A percentile compares a stretch with the other conserved stretches of the same genome.
phyloP scores from a whole-genome alignment of 2,888 invertebrate genomes.

The Leistus spinibarbis region DNA sequence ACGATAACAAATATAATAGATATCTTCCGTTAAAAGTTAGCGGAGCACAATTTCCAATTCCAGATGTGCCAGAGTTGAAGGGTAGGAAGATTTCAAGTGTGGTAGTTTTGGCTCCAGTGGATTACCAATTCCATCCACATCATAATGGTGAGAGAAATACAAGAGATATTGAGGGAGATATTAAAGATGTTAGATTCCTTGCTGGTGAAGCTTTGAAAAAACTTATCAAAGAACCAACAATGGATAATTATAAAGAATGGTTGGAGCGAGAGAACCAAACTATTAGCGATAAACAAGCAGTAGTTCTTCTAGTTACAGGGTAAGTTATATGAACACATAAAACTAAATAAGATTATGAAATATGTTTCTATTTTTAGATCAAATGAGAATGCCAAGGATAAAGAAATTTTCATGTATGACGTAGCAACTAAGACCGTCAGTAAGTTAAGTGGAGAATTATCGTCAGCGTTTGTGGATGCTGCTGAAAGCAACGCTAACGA shows the following conservation, averaged over 20 bases:
- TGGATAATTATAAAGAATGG: constrained; percentile 81
- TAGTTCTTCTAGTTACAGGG: constrained; percentile 82
- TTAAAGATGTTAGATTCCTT: constrained; percentile 74
- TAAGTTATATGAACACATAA: constrained; percentile 57
- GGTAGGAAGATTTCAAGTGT: constrained; percentile 83
- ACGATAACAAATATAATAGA: constrained; percentile 78
- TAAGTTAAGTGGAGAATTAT: constrained; percentile 80
- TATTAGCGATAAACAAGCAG: constrained; percentile 77
- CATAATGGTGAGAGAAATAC: constrained; percentile 59
- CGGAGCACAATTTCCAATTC: constrained; percentile 83
- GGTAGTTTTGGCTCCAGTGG: constrained; percentile 83
- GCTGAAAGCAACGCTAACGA: constrained; percentile 75
- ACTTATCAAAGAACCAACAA: constrained; percentile 74
- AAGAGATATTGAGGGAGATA: constrained; percentile 62
- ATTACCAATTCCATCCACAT: constrained; percentile 66
- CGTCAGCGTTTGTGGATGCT: constrained; percentile 83
- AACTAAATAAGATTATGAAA: not conserved
- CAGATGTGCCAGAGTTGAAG: constrained; percentile 74
- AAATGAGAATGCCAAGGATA: constrained; percentile 58
- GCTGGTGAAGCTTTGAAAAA: constrained; percentile 78
- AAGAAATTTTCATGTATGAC: constrained; percentile 89
- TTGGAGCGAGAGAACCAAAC: constrained; percentile 77
- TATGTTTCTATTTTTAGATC: constrained; percentile 12
- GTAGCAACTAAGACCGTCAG: constrained; percentile 74
- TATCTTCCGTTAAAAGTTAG: constrained; percentile 85